Percentiles rank a stretch among this genome's conserved stretches.
Conservation (phyloP, 2,113 vertebrate genomes). For the Ptyas mucosa region DNA sequence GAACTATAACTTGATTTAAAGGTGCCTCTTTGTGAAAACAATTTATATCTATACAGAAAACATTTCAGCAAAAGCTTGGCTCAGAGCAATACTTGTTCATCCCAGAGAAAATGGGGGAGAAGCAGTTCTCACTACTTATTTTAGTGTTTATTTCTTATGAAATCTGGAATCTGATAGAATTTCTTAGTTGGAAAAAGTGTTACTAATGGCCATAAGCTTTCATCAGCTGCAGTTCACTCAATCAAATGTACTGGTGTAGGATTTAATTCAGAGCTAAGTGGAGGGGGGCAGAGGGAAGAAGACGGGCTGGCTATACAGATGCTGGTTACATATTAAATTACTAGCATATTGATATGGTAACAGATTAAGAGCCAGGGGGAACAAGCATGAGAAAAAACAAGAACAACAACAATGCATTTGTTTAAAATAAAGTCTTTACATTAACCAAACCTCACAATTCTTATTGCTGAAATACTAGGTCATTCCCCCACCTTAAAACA, state of each 20-base stretch:
- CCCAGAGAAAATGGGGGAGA: neutral
- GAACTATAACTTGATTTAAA: neutral
- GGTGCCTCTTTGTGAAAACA: neutral
- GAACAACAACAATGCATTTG: neutral
- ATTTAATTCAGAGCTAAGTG: neutral
- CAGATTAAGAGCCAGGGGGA: neutral
- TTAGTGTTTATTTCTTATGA: neutral
- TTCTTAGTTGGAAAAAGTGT: neutral
- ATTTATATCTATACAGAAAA: neutral
- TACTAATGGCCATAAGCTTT: neutral
- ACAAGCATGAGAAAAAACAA: neutral
- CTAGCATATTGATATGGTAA: neutral
- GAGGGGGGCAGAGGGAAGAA: neutral
- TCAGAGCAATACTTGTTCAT: neutral
- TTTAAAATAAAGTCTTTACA: neutral
- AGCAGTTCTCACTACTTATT: neutral
- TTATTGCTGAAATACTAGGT: neutral
- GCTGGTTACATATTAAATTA: neutral
- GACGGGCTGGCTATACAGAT: neutral
- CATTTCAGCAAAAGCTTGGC: neutral
- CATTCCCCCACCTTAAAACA: neutral
- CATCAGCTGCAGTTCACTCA: neutral
- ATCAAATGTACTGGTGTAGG: neutral
- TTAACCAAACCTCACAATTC: neutral
- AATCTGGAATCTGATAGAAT: neutral